These are phyloP conservation scores for Luperina nickerlii DNA, from an alignment of 2,888 invertebrate genomes.

Conservation along the genomic window DNA sequence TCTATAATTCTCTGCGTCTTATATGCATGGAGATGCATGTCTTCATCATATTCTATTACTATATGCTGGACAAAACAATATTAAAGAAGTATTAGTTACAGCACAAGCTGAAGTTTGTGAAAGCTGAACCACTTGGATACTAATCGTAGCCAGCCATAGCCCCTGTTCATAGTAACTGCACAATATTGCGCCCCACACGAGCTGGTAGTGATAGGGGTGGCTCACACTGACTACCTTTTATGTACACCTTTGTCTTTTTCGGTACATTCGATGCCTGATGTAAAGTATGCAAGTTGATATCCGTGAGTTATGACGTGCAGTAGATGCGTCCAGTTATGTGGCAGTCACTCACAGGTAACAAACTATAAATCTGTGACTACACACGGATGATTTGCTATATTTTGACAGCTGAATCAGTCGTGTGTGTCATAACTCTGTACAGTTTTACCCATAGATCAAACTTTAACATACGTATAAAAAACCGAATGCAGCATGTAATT, in stretches of 20 bases:
- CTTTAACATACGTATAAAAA: background rate
- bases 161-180: too few relatives aligned
- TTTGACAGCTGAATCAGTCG: constrained; percentile 6
- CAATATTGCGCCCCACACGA: too few relatives aligned
- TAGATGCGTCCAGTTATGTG: too few relatives aligned
- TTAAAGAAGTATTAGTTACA: too few relatives aligned
- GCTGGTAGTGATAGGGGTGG: background rate
- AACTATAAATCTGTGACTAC: constrained; percentile 11
- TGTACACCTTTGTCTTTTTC: background rate
- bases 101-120: background rate
- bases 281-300: too few relatives aligned
- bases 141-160: background rate
- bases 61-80: background rate
- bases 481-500: background rate
- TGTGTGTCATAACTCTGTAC: background rate
- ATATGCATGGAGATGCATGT: background rate
- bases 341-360: constrained; percentile 5
- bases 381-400: constrained; percentile 21
- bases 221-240: background rate
- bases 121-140: too few relatives aligned
- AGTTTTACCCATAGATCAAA: constrained; percentile 6
- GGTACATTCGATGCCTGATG: background rate
- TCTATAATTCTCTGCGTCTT: too few relatives aligned
- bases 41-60: too few relatives aligned
- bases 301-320: background rate